Evolutionary conservation across 2,113 vertebrate species (phyloP).

Genomic region (Corynorhinus townsendii): DNA sequence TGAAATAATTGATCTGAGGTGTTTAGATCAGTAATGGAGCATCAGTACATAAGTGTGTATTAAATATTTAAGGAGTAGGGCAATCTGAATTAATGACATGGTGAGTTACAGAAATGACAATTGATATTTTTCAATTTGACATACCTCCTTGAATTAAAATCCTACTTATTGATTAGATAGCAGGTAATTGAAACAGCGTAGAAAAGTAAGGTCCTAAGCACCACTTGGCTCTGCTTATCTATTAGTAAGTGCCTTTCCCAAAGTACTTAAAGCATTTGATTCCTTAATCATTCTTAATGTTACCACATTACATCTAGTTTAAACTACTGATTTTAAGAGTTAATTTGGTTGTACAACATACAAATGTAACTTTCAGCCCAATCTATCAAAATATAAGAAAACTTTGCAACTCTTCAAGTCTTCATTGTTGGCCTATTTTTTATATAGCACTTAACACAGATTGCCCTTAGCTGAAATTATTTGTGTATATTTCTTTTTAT

Average conservation of each 20-base stretch:
- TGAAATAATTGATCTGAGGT: background rate
- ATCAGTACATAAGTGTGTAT: background rate
- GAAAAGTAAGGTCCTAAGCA: background rate
- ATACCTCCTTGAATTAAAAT: background rate
- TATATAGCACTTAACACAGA: background rate
- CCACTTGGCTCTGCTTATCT: background rate
- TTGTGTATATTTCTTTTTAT: background rate
- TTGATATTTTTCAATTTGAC: background rate
- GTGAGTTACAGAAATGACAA: background rate
- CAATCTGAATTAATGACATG: background rate
- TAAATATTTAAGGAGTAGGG: conserved; percentile 18
- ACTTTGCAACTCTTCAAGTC: background rate
- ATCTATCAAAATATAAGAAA: background rate
- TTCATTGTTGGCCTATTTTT: background rate
- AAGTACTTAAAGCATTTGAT: background rate
- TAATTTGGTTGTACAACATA: background rate
- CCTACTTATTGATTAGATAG: background rate
- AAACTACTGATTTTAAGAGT: background rate
- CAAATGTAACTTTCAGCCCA: background rate
- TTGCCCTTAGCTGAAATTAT: background rate
- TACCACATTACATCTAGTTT: background rate
- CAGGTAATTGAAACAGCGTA: background rate
- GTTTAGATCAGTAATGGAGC: background rate
- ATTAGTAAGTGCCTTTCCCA: background rate
- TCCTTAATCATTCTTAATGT: background rate